A percentile compares a stretch with the other conserved stretches of the same genome.
phyloP scores from a whole-genome alignment of 2,888 invertebrate species.

The Atethmia centrago region DNA sequence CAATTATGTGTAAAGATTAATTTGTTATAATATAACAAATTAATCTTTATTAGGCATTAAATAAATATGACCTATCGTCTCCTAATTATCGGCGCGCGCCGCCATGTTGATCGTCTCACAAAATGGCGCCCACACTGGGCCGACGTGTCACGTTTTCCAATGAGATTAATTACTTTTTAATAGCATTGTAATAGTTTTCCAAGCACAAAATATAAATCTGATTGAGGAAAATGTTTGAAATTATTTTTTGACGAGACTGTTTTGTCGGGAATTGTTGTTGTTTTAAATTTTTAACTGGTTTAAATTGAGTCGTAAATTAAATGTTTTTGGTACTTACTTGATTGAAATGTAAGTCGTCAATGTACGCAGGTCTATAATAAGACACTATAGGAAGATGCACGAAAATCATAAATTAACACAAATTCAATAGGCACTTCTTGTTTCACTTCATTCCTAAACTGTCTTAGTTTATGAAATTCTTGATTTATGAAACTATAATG shows the following conservation, averaged over 20 bases:
- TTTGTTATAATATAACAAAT: conserved; percentile 11
- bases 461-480: neutral
- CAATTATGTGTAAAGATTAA: too few relatives aligned
- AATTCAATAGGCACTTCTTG: neutral
- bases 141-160: conserved; percentile 58
- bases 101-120: conserved; percentile 26
- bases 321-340: conserved; percentile 5
- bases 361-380: too few relatives aligned
- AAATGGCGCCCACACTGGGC: conserved; percentile 53
- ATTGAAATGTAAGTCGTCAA: too few relatives aligned
- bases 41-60: conserved; percentile 25
- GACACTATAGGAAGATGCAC: neutral
- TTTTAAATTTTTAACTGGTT: neutral
- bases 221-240: conserved; percentile 75
- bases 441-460: conserved; percentile 2
- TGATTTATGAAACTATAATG: neutral
- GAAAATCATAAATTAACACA: neutral
- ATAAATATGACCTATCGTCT: conserved; percentile 35
- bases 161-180: conserved; percentile 79
- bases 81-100: conserved; percentile 25
- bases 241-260: neutral
- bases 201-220: conserved; percentile 60
- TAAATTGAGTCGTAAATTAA: neutral
- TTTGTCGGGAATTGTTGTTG: neutral
- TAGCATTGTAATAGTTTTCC: conserved; percentile 76